Percentiles rank a stretch among this genome's conserved stretches.
Conservation (phyloP, 2,797 vertebrate genomes). For the Nannoperca australis region DNA sequence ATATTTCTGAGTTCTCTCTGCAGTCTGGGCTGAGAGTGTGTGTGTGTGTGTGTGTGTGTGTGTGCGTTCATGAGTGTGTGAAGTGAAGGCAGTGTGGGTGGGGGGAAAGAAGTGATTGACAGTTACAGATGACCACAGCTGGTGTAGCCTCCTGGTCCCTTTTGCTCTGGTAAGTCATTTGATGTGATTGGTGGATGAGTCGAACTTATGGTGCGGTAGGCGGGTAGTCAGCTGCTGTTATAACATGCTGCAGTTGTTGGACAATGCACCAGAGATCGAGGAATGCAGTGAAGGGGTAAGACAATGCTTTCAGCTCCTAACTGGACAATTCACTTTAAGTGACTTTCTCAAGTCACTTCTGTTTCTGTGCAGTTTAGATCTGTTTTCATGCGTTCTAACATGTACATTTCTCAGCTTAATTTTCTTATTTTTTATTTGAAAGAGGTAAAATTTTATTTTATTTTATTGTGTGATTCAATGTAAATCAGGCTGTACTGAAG, state of each 20-base stretch:
- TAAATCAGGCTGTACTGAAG: neutral
- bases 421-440: constrained; percentile 11
- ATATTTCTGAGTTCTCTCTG: constrained; percentile 6
- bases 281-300: constrained; percentile 81
- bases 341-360: too few species aligned
- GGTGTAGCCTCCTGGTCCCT: constrained; percentile 48
- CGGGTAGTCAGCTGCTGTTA: constrained; percentile 74
- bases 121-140: constrained; percentile 83
- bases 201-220: constrained; percentile 75
- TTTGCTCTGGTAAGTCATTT: constrained; percentile 46
- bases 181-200: constrained; percentile 81
- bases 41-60: constrained; percentile 27
- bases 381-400: neutral
- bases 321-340: neutral
- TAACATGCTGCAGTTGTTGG: constrained; percentile 83
- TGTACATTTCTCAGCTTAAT: neutral
- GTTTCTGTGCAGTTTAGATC: neutral
- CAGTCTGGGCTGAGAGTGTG: constrained; percentile 13
- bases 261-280: constrained; percentile 70
- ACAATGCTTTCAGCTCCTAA: constrained; percentile 46
- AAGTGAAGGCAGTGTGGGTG: constrained; percentile 4
- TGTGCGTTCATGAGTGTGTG: constrained; percentile 22
- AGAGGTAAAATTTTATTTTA: neutral
- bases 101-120: constrained; percentile 74
- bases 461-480: constrained; percentile 2